Base-by-base conservation (phyloP, 2,888 invertebrate species). In the Drosophila mettleri region DNA sequence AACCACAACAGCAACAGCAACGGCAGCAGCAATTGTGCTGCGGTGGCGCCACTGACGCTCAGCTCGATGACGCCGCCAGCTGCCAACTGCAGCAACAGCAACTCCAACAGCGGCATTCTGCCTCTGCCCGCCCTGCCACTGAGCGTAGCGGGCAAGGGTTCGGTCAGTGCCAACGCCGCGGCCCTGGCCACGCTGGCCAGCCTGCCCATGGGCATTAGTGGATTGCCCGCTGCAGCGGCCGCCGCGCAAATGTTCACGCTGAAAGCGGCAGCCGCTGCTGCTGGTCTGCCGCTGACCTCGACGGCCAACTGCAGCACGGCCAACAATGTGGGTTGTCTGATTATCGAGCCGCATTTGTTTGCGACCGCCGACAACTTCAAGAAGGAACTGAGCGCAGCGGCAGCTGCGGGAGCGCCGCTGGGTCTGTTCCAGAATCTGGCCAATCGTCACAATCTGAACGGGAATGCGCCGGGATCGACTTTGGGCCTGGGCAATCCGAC, bases 281-380 rank as follows among this genome's bases (percentile, higher is more conserved):
- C 89, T 0, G 85, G 87, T 0, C 24, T 86, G 16, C 80, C 89
- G 2, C 68, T 90, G 60, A 14, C 88, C 2, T 67, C 89, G 63
- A 84, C 90, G 7, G 77, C 86, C 9, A 86, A 77, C 51, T 69
- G 75, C 54, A 89, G 80, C 61, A 80, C 77, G 2, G 75, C 82
- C 6, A 88, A 69, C 34, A 90, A 90, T 51, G 90, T 90, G 22
- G 90, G 90, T 16, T 90, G 90, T 49, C 74, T 90, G 18, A 90
- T 90, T 12, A 90, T 90, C 18, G 90, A 90, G 57, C 90, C 90
- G 4, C 90, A 90, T 62, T 58, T 91, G 0, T 90, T 90, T 53
- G 90, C 90, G 14, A 88, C 90, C 4, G 88, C 90, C 0, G 90
- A 90, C 52, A 90, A 90, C 38, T 90, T 91, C 20, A 91, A 90